Percentiles rank a stretch among this genome's conserved stretches.
Evolutionary conservation across 2,113 vertebrate genomes (phyloP).

Genomic region (Apaloderma vittatum): DNA sequence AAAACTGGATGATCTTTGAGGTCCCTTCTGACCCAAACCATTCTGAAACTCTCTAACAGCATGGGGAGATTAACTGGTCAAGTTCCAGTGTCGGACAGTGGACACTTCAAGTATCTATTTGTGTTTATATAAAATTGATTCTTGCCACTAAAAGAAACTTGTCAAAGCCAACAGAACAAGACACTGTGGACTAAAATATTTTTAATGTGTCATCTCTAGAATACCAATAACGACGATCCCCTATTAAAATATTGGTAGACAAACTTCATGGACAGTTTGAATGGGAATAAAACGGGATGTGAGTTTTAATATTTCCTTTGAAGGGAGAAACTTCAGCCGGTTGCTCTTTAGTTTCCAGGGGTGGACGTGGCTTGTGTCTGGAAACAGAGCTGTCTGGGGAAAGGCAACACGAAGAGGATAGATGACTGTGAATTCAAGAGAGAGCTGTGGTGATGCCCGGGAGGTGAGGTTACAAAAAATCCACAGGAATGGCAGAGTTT

Average conservation of each 20-base stretch:
- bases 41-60: background rate
- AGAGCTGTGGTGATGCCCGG: background rate
- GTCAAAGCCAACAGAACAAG: background rate
- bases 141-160: background rate
- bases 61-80: background rate
- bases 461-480: background rate
- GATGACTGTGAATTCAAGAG: background rate
- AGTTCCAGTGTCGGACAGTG: background rate
- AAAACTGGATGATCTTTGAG: too few species aligned
- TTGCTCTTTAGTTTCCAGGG: background rate
- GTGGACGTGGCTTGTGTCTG: background rate
- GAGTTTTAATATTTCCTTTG: too few species aligned
- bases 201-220: background rate
- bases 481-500: background rate
- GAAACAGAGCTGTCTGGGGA: background rate
- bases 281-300: background rate
- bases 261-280: background rate
- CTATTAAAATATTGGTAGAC: background rate
- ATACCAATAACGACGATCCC: accelerated
- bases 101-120: accelerated
- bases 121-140: too few species aligned
- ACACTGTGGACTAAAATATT: background rate
- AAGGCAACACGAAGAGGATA: background rate
- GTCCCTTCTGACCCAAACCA: too few species aligned
- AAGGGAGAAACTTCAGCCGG: background rate